Evolutionary conservation across 2,113 vertebrate genomes (phyloP).

Genomic region (Salvelinus fontinalis): DNA sequence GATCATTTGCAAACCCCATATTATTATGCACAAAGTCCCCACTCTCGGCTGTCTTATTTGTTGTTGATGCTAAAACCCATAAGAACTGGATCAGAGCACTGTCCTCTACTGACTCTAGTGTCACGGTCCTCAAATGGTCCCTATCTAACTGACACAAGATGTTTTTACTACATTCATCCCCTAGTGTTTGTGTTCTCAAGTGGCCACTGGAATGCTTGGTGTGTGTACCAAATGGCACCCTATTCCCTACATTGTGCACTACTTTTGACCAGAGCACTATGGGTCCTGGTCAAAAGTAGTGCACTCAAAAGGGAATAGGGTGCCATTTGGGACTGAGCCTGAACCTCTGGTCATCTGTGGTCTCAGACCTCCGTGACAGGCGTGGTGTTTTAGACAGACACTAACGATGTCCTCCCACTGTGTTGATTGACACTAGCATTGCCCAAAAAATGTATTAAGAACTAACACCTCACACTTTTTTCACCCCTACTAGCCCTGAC

Average conservation of each 20-base stretch:
- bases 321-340: conserved; percentile 12
- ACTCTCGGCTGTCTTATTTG: no score
- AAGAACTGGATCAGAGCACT: not conserved
- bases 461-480: no score
- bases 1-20: no score
- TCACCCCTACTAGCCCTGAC: no score
- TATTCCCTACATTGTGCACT: no score
- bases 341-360: conserved; percentile 15
- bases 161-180: conserved; percentile 45
- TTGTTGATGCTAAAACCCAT: not conserved
- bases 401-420: conserved; percentile 38
- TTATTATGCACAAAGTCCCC: no score
- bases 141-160: conserved; percentile 38
- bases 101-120: not conserved
- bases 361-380: conserved; percentile 45
- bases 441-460: no score
- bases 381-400: conserved; percentile 27
- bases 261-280: no score
- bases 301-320: not conserved
- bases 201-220: not conserved
- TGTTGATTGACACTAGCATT: conserved; percentile 12
- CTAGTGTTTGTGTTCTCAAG: conserved; percentile 24
- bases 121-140: not conserved
- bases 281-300: no score
- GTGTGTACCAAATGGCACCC: no score